A percentile compares a stretch with the other conserved stretches of the same genome.
These are phyloP conservation scores for Meghimatium bilineatum DNA, from an alignment of 2,888 invertebrate genomes.

Conservation along the genomic window DNA sequence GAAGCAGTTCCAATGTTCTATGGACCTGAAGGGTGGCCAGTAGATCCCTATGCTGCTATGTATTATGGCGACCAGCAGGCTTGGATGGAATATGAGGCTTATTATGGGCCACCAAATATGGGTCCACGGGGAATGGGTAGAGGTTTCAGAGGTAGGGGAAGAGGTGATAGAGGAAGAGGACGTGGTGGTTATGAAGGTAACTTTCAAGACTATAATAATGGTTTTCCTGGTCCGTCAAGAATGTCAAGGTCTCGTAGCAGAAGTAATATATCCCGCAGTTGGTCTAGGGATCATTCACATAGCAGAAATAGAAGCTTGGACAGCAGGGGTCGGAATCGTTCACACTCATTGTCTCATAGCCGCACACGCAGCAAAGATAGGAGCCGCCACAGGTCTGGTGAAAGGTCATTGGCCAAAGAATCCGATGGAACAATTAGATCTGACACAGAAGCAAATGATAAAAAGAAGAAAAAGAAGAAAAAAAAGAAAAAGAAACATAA, in stretches of 20 bases:
- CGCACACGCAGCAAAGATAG: background rate
- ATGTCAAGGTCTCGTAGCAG: conserved; percentile 1
- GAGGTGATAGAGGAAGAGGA: conserved; percentile 21
- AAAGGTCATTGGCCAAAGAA: conserved; percentile 1
- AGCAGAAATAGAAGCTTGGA: conserved; percentile 13
- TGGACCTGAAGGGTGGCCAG: conserved; percentile 44
- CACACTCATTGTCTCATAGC: conserved; percentile 2
- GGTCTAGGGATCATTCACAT: conserved; percentile 1
- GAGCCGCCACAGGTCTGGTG: conserved; percentile 3
- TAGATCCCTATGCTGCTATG: conserved; percentile 50
- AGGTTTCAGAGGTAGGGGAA: conserved; percentile 29
- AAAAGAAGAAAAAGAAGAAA: conserved; percentile 41
- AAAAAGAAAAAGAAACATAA: conserved; percentile 47
- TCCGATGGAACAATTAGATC: background rate
- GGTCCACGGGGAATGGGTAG: conserved; percentile 41
- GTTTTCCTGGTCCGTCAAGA: background rate
- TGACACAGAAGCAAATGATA: conserved; percentile 21
- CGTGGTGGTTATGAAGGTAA: conserved; percentile 20
- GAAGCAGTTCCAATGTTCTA: conserved; percentile 44
- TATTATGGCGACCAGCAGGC: conserved; percentile 53
- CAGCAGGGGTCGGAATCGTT: conserved; percentile 8
- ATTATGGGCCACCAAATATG: conserved; percentile 46
- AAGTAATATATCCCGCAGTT: conserved; percentile 22
- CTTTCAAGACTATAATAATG: conserved; percentile 4
- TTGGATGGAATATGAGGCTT: conserved; percentile 50